Evolutionary conservation across 2,888 invertebrate species (phyloP).

Genomic region (Empis stercorea): DNA sequence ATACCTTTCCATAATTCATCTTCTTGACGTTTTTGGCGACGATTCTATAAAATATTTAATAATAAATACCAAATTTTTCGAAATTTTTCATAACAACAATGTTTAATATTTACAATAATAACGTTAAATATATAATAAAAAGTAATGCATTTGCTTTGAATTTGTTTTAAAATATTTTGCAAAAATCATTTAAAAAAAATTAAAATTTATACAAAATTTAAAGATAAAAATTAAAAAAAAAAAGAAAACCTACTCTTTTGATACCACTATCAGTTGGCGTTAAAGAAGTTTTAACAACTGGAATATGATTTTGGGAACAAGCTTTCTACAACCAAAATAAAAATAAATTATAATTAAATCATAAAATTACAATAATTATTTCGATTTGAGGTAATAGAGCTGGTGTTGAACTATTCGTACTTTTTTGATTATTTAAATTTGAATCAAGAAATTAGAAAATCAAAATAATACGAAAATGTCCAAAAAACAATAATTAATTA

Average conservation of each 20-base stretch:
- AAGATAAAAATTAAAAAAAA: constrained; percentile 4
- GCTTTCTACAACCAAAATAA: constrained; percentile 24
- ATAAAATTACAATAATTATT: background rate
- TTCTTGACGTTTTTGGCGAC: constrained; percentile 29
- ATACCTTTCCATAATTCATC: constrained; percentile 36
- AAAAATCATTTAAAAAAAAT: no score
- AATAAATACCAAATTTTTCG: no score
- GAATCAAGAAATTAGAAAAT: no score
- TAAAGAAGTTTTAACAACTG: constrained; percentile 20
- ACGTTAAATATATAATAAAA: no score
- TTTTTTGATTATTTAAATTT: no score
- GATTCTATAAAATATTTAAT: constrained; percentile 20
- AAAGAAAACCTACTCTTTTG: constrained; percentile 8
- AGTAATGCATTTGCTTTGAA: no score
- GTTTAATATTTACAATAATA: background rate
- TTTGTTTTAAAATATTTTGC: no score
- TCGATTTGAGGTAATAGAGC: no score
- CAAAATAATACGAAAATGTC: no score
- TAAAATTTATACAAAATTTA: background rate
- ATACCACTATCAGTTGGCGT: background rate
- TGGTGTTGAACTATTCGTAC: no score
- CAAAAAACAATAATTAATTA: background rate
- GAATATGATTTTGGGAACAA: constrained; percentile 27
- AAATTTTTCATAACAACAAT: no score
- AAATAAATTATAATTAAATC: constrained; percentile 2